These are phyloP conservation scores for Mormyrops attenuatus DNA, from an alignment of 2,797 vertebrate genomes.

Conservation along the genomic window DNA sequence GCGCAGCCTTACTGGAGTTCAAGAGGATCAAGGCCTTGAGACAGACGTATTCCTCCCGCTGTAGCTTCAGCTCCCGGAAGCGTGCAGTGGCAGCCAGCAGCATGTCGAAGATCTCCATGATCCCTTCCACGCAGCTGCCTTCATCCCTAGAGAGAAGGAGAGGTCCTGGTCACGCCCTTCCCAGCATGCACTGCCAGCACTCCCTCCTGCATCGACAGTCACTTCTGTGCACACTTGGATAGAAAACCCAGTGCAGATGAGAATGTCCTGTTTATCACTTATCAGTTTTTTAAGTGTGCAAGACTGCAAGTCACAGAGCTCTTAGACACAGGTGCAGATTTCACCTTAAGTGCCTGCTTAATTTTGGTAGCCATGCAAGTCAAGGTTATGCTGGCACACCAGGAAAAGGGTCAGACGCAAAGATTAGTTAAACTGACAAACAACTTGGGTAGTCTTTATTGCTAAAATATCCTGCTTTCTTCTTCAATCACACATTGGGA, in stretches of 20 bases:
- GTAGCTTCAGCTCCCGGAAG: slow-evolving; percentile 88
- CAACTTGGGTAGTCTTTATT: not conserved
- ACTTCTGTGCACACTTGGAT: not conserved
- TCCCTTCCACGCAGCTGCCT: slow-evolving; percentile 91
- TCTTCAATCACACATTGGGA: not conserved
- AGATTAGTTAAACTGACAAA: slow-evolving; percentile 10
- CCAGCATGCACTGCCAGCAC: not conserved
- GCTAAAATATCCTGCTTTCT: slow-evolving; percentile 3
- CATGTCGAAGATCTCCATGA: slow-evolving; percentile 98
- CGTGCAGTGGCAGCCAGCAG: slow-evolving; percentile 87
- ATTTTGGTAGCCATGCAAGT: not conserved
- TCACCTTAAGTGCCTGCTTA: not conserved
- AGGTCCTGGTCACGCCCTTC: not conserved
- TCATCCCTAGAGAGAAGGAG: slow-evolving; percentile 71
- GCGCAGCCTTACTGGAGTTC: slow-evolving; percentile 79
- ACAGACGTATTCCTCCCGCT: slow-evolving; percentile 91
- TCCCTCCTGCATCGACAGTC: not conserved
- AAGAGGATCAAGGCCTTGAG: slow-evolving; percentile 98
- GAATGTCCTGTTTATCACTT: not conserved
- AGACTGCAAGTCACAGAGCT: not conserved
- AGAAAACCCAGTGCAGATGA: not conserved
- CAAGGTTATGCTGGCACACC: not conserved
- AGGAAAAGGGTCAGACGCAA: not conserved
- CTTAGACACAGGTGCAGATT: not conserved
- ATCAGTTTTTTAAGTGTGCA: not conserved